phyloP scores from a whole-genome alignment of 1,140 invertebrate species.

The Achatina immaculata region DNA sequence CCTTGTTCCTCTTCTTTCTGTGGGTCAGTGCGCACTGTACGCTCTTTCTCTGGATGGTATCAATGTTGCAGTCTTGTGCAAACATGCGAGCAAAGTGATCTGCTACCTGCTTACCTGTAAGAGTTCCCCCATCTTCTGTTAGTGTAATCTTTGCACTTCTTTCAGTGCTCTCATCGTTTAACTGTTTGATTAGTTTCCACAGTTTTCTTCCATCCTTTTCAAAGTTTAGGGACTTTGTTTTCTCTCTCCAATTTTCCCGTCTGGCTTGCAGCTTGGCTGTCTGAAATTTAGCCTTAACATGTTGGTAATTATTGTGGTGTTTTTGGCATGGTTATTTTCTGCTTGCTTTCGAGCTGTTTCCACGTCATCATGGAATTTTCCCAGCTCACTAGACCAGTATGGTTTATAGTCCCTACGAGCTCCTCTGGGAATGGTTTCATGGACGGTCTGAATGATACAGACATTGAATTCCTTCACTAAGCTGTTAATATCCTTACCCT shows the following conservation, averaged over 20 bases:
- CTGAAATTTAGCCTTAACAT: neutral
- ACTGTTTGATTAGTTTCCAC: slow-evolving; percentile 28
- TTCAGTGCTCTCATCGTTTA: slow-evolving; percentile 24
- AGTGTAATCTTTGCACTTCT: neutral
- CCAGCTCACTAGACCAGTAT: slow-evolving; percentile 36
- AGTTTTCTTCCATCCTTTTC: slow-evolving; percentile 29
- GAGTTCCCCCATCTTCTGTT: neutral
- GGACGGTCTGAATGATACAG: slow-evolving; percentile 20
- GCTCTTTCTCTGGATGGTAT: neutral
- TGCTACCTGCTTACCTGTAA: slow-evolving; percentile 23
- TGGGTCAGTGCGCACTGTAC: no score
- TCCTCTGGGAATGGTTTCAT: slow-evolving; percentile 27
- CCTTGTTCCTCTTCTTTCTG: no score
- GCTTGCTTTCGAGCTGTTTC: slow-evolving; percentile 26
- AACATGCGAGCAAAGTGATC: neutral
- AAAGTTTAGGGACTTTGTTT: slow-evolving; percentile 32
- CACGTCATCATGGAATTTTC: slow-evolving; percentile 21
- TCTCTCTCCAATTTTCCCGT: neutral
- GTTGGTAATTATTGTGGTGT: neutral
- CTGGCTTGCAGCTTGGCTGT: neutral
- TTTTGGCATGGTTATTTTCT: neutral
- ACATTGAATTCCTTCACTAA: slow-evolving; percentile 26
- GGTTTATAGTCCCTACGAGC: slow-evolving; percentile 30
- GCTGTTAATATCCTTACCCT: slow-evolving; percentile 2
- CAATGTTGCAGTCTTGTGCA: neutral